Evolutionary conservation across 2,888 invertebrate species (phyloP).

Genomic region (Brenthis ino): DNA sequence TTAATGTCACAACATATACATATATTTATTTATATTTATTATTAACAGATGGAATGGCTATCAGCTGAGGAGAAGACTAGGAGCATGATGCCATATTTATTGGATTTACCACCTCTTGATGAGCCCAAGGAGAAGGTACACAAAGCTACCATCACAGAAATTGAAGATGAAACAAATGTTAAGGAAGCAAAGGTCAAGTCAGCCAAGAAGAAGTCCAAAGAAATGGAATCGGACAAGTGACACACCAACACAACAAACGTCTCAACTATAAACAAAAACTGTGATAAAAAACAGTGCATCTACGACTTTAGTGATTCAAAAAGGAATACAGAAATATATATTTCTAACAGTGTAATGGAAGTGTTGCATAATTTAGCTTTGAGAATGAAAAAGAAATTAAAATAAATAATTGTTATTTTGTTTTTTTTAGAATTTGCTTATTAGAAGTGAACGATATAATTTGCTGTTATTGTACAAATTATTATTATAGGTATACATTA

Average conservation of each 20-base stretch:
- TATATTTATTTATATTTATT: background rate
- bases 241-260: constrained; percentile 41
- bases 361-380: constrained; percentile 49
- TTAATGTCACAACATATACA: no score
- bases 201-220: constrained; percentile 50
- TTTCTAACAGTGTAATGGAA: constrained; percentile 58
- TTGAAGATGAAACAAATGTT: constrained; percentile 28
- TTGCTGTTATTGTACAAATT: background rate
- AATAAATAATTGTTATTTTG: background rate
- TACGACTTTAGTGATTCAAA: constrained; percentile 53
- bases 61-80: constrained; percentile 73
- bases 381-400: constrained; percentile 24
- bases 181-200: constrained; percentile 37
- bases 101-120: constrained; percentile 68
- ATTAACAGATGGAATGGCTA: constrained; percentile 74
- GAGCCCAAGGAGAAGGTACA: constrained; percentile 33
- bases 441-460: background rate
- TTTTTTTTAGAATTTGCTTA: background rate
- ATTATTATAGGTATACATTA: background rate
- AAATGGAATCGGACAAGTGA: constrained; percentile 68
- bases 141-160: constrained; percentile 46
- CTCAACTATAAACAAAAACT: constrained; percentile 47
- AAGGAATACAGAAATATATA: constrained; percentile 48
- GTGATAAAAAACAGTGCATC: constrained; percentile 56
- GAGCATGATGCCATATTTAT: constrained; percentile 76